Evolutionary conservation across 2,797 vertebrate species (phyloP), one percentile per base, ranked within the genome.

Genomic region (Mycteria americana): DNA sequence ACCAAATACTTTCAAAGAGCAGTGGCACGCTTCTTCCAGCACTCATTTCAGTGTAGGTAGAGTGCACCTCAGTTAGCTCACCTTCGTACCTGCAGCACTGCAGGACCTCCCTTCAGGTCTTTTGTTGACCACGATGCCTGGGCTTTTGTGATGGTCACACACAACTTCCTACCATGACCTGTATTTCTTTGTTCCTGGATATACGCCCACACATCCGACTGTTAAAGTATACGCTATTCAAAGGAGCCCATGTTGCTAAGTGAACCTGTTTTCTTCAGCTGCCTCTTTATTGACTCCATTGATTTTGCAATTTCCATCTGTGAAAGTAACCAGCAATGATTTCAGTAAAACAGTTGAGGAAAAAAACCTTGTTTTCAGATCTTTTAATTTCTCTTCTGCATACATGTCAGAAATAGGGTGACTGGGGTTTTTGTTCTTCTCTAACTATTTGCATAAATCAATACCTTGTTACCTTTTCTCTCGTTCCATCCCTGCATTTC

Each of bases 151-250:
- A 22, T 30, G 10, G 41, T 68, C 50, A 37, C 50, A 10, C 23
- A 16, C 33, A 51, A 8, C 25, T 46, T 48, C n/a, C 31, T 53
- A 7, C 46, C 60, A 21, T 1, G 8, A 23, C 16, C 35, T 50
- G 12, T 59, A 10, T 63, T 35, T 80, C 27, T 76, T 88, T 74
- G 24, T 62, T 62, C 37, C 14, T 89, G 43, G 31, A 15, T 62
- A 10, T 16, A 9, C 10, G 24, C 9, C 81, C 57, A 65, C 7
- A 1, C 30, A 12, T 59, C 17, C 0, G 0, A 7, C 30, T 14
- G 39, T 72, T 37, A 15, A 57, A 57, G 11, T 9, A 5, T 10
- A 9, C 10, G 19, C 17, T 63, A 4, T 11, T 53, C 33, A 31
- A 23, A 54, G 46, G 41, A 54, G 28, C 39, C n/a, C 19, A 2